Percentiles rank a stretch among this genome's conserved stretches.
Evolutionary conservation across 2,888 invertebrate species (phyloP).

Genomic region (Trissolcus brochymenae): DNA sequence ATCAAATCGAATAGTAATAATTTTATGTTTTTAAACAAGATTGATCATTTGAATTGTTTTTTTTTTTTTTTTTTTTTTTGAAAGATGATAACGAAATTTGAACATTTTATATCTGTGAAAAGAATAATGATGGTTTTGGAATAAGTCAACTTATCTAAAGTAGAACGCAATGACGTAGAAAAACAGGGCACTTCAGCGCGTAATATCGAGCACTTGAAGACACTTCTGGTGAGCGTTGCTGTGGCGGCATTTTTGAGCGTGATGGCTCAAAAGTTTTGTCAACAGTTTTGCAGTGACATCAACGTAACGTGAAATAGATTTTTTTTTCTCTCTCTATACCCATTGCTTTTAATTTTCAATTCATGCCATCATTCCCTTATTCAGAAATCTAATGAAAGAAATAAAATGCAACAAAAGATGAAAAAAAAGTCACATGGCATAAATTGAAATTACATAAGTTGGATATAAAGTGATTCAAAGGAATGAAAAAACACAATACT

Average conservation of each 20-base stretch:
- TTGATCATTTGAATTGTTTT: no score
- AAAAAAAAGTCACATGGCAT: no score
- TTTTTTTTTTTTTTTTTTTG: no score
- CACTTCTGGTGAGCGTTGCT: conserved; percentile 37
- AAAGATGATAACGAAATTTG: no score
- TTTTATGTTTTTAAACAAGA: no score
- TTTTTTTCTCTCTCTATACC: conserved; percentile 3
- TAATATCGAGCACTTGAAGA: conserved; percentile 42
- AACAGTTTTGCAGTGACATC: conserved; percentile 45
- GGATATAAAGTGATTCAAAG: no score
- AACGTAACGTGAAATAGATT: conserved; percentile 46
- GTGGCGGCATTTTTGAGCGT: conserved; percentile 31
- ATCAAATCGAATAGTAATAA: no score
- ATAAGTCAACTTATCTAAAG: conserved; percentile 29
- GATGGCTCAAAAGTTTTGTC: conserved; percentile 42
- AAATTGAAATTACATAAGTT: no score
- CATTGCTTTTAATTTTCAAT: conserved; percentile 7
- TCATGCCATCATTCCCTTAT: background rate
- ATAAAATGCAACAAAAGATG: no score
- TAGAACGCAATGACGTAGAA: conserved; percentile 43
- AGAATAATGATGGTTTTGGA: conserved; percentile 2
- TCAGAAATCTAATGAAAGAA: no score
- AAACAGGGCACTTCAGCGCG: conserved; percentile 34
- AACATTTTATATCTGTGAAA: background rate
- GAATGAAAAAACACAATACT: no score